Percentiles rank a stretch among this genome's conserved stretches.
Evolutionary conservation across 2,888 invertebrate species (phyloP).

Genomic region (Proisotoma minuta): DNA sequence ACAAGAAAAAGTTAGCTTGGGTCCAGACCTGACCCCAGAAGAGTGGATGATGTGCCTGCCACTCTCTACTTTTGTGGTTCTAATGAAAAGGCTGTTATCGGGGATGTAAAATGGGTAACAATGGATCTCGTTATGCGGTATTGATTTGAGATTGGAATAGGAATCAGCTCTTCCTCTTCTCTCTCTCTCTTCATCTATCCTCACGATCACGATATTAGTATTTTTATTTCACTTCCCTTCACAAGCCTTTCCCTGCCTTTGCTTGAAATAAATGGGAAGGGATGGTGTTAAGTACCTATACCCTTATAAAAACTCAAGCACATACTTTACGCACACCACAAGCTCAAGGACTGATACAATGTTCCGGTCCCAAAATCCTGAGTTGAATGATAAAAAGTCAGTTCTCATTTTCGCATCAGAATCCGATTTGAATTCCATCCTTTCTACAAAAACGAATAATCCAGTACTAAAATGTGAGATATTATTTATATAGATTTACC

Average conservation of each 20-base stretch:
- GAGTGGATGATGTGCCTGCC: neutral
- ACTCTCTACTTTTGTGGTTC: conserved; percentile 19
- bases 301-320: neutral
- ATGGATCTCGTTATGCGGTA: conserved; percentile 46
- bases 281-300: conserved; percentile 1
- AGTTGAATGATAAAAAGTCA: conserved; percentile 14
- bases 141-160: conserved; percentile 42
- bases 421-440: too few species aligned
- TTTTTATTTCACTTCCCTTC: conserved; percentile 2
- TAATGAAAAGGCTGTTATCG: conserved; percentile 45
- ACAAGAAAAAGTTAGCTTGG: neutral
- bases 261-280: neutral
- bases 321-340: neutral
- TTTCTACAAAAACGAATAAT: too few species aligned
- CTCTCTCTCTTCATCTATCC: conserved; percentile 16
- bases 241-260: neutral
- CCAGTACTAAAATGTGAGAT: too few species aligned
- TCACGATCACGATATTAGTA: conserved; percentile 13
- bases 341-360: neutral
- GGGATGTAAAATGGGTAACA: conserved; percentile 44
- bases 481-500: too few species aligned
- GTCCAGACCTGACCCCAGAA: neutral
- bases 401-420: too few species aligned
- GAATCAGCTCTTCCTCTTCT: conserved; percentile 35
- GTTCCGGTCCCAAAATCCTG: neutral